Percentiles rank a stretch among this genome's conserved stretches.
phyloP scores from a whole-genome alignment of 2,888 invertebrate genomes.

The Girardia tigrina region DNA sequence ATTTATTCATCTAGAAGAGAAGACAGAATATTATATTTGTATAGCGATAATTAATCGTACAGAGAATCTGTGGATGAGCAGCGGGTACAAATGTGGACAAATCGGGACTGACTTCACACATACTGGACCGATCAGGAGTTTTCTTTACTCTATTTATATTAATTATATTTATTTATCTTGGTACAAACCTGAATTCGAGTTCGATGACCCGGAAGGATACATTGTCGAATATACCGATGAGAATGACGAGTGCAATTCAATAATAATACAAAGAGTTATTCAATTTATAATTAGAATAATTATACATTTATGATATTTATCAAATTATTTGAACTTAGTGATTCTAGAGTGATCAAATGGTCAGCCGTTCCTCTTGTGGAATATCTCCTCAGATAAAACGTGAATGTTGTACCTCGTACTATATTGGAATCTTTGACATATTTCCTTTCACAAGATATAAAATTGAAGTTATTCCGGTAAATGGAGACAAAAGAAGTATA shows the following conservation, averaged over 20 bases:
- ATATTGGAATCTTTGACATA: no score
- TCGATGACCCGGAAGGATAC: not conserved
- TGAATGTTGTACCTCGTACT: no score
- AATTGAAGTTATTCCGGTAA: no score
- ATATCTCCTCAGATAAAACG: no score
- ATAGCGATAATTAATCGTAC: not conserved
- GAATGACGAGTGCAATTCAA: not conserved
- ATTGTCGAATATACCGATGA: not conserved
- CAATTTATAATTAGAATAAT: not conserved
- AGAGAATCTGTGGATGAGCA: not conserved
- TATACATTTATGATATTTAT: not conserved
- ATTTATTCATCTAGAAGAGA: not conserved
- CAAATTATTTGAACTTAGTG: no score
- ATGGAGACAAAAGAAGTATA: no score
- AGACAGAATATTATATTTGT: not conserved
- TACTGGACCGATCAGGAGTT: not conserved
- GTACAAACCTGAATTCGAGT: not conserved
- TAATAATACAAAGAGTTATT: not conserved
- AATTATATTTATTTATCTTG: not conserved
- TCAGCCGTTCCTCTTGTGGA: no score
- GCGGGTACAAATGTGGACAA: not conserved
- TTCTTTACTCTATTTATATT: not conserved
- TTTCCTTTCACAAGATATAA: no score
- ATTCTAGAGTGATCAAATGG: no score
- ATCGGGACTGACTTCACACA: not conserved